Evolutionary conservation across 2,888 invertebrate genomes (phyloP).

Genomic region (Drosophila monieri): DNA sequence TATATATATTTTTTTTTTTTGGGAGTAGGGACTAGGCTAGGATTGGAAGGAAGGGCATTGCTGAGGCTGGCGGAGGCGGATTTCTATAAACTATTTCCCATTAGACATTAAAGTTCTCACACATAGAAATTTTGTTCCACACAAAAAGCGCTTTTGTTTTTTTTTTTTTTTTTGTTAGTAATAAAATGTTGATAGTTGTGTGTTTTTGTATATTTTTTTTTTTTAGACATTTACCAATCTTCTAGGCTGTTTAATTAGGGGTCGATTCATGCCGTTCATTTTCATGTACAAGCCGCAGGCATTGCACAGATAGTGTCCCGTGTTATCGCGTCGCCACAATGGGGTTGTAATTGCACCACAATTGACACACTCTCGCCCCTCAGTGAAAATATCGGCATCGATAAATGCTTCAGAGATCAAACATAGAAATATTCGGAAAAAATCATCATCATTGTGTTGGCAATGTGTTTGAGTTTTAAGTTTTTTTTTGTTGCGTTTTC

Average conservation of each 20-base stretch:
- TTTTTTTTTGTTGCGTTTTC: constrained; percentile 22
- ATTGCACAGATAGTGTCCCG: constrained; percentile 99
- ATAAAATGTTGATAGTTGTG: constrained; percentile 47
- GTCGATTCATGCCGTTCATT: constrained; percentile 97
- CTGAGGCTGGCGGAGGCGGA: constrained; percentile 74
- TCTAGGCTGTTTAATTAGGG: constrained; percentile 95
- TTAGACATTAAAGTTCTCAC: constrained; percentile 28
- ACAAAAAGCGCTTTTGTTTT: constrained; percentile 54
- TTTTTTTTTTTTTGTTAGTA: constrained; percentile 51
- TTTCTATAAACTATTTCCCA: constrained; percentile 83
- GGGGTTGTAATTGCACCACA: constrained; percentile 99
- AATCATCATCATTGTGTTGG: constrained; percentile 40
- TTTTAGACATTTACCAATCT: constrained; percentile 89
- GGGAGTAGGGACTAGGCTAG: constrained; percentile 28
- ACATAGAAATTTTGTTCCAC: constrained; percentile 81
- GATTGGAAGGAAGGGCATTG: constrained; percentile 56
- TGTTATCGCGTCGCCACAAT: constrained; percentile 99
- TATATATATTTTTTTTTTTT: constrained; percentile 18
- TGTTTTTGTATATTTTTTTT: constrained; percentile 24
- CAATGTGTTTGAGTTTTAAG: constrained; percentile 15
- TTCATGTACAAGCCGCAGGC: constrained; percentile 99
- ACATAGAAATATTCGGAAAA: constrained; percentile 44
- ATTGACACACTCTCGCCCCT: constrained; percentile 99
- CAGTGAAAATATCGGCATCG: constrained; percentile 86
- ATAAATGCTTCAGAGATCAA: constrained; percentile 83